phyloP scores from a whole-genome alignment of 2,797 vertebrate genomes.

The Urosaurus nigricauda region DNA sequence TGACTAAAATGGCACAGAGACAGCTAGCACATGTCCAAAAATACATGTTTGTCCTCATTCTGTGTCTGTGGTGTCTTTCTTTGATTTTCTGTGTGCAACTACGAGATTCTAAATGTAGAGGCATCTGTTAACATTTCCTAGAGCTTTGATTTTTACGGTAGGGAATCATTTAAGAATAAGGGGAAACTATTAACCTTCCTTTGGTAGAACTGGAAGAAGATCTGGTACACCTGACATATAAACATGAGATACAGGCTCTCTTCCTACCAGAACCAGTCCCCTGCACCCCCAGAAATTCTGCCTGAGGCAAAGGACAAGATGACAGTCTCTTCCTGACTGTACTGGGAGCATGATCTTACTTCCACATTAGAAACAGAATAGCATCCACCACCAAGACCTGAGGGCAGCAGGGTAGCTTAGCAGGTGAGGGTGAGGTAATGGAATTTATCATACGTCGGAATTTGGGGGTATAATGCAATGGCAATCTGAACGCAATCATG shows the following conservation, averaged over 20 bases:
- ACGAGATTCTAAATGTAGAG: not conserved
- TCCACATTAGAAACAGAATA: not conserved
- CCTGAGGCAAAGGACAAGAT: not conserved
- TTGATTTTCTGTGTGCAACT: not conserved
- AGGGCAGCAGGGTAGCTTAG: not conserved
- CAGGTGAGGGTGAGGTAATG: not conserved
- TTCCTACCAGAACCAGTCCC: not conserved
- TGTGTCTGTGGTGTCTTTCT: not conserved
- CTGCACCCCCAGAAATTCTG: not conserved
- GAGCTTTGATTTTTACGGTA: not conserved
- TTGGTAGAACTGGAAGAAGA: not conserved
- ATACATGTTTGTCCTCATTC: not conserved
- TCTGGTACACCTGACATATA: not conserved
- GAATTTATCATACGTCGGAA: no score
- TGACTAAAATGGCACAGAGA: not conserved
- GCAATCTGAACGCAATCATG: no score
- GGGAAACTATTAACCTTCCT: not conserved
- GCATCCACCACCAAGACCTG: not conserved
- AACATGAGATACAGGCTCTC: not conserved
- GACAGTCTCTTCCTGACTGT: not conserved
- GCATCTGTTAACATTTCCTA: no score
- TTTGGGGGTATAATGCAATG: no score
- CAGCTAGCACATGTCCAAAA: not conserved
- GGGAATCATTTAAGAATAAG: not conserved
- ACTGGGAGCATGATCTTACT: not conserved